These are phyloP conservation scores for Daubentonia madagascariensis DNA, from an alignment of 2,113 vertebrate species.

Conservation along the genomic window DNA sequence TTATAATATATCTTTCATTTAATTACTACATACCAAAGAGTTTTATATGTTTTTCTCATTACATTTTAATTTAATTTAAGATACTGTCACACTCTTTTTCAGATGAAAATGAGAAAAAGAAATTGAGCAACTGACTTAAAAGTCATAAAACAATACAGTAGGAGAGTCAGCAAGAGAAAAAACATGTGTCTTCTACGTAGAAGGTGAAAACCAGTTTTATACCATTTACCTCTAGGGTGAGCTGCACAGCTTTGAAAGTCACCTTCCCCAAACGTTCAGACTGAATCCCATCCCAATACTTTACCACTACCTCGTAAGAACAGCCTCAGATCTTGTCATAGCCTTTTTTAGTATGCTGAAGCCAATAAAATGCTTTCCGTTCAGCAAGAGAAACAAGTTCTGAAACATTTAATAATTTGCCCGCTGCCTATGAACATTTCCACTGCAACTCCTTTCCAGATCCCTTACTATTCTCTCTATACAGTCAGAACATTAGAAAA, in stretches of 20 bases:
- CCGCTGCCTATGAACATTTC: not conserved
- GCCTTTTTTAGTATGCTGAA: not conserved
- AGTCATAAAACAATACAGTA: not conserved
- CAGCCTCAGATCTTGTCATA: not conserved
- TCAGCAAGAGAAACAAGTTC: constrained; percentile 38
- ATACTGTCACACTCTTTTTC: not conserved
- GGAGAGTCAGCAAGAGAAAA: not conserved
- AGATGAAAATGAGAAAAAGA: constrained; percentile 19
- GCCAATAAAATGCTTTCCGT: constrained; percentile 45
- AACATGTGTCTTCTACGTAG: not conserved
- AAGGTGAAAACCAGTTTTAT: not conserved
- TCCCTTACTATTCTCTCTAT: not conserved
- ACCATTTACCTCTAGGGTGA: not conserved
- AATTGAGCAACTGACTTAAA: not conserved
- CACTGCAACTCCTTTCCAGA: not conserved
- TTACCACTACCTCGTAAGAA: not conserved
- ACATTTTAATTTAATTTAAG: not conserved
- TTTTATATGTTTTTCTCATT: constrained; percentile 10
- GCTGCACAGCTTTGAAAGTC: not conserved
- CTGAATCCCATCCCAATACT: not conserved
- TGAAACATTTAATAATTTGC: not conserved
- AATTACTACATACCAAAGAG: not conserved
- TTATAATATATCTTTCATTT: not conserved
- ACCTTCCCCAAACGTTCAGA: not conserved
- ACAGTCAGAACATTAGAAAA: constrained; percentile 7